Percentiles rank a stretch among this genome's conserved stretches.
These are phyloP conservation scores for Drosophila histrio DNA, from an alignment of 2,888 invertebrate genomes.

Conservation along the genomic window DNA sequence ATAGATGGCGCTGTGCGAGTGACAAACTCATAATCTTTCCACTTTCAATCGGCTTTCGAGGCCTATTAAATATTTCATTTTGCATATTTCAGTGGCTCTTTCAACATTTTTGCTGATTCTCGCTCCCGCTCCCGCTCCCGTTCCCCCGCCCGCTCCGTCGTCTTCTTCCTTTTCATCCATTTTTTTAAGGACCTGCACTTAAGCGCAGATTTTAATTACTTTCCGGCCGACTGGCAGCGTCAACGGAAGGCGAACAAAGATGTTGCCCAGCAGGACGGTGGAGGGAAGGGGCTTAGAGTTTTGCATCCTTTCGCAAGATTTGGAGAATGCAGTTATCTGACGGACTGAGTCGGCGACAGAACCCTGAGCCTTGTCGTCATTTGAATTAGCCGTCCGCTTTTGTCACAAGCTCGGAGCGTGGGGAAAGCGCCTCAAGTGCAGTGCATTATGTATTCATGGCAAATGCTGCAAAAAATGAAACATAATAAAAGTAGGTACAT, in stretches of 20 bases:
- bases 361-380: slow-evolving; percentile 40
- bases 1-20: slow-evolving; percentile 35
- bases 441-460: slow-evolving; percentile 77
- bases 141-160: not conserved
- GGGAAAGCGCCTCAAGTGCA: slow-evolving; percentile 64
- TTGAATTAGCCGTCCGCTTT: slow-evolving; percentile 70
- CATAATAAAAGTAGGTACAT: slow-evolving; percentile 17
- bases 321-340: slow-evolving; percentile 73
- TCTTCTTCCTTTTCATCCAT: slow-evolving; percentile 17
- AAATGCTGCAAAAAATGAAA: slow-evolving; percentile 26
- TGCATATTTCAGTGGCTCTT: slow-evolving; percentile 48
- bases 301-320: slow-evolving; percentile 62
- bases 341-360: slow-evolving; percentile 4
- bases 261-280: slow-evolving; percentile 18
- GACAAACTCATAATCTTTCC: not conserved
- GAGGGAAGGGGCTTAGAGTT: not conserved
- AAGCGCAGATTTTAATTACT: slow-evolving; percentile 78
- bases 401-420: slow-evolving; percentile 40
- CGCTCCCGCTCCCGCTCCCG: not conserved
- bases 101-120: slow-evolving; percentile 53
- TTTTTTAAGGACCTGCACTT: slow-evolving; percentile 71
- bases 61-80: slow-evolving; percentile 57
- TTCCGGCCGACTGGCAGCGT: slow-evolving; percentile 73
- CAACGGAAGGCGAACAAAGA: slow-evolving; percentile 62
- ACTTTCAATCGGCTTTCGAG: slow-evolving; percentile 5